Base-by-base conservation (phyloP, 2,888 invertebrate species). In the Phoronis australis region DNA sequence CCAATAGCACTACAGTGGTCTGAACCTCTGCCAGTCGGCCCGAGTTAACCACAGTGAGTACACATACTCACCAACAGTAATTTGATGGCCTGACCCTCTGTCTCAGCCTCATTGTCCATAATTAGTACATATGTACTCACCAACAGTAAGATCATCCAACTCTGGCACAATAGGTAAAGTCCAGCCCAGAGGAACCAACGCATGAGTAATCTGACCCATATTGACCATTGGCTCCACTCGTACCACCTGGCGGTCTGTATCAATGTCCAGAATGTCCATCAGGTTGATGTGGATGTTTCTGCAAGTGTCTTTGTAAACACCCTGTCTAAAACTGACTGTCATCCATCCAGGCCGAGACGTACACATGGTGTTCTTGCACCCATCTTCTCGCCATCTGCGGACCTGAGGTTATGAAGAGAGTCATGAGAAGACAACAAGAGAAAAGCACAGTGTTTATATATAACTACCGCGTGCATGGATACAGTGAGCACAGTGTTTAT, bases 321-420 rank as follows among this genome's bases (percentile, higher is more conserved):
- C 84, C 49, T 82, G 81, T 18, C 88, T 80, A 66, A 89, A 87
- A 20, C 86, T 86, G 81, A 89, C 87, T 20, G 87, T 86, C 75
- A 87, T 85, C 88, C 88, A 90, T 0, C 87, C 85, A 0, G 89
- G 87, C 1, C 90, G 80, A 0, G 86, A 86, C 0, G 89, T 90
- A 70, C 90, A 90, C 79, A 90, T 83, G 51, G 79, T 81, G 0
- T 77, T 81, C 50, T 78, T 79, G 42, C 81, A 79, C 3, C 85
- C 86, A 25, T 80, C 76, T 15, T 78, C 68, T 42, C 80, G 76
- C 88, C 89, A 90, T 31, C 56, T 46, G 40, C 58, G 56, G 1
- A 74, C 67, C 74, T 74, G 50, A 2, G 31, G n/a, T n/a, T n/a
- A n/a, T n/a, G n/a, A n/a, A n/a, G n/a, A n/a, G n/a, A n/a, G n/a